Evolutionary conservation across 2,797 vertebrate genomes (phyloP).

Genomic region (Anguilla anguilla): DNA sequence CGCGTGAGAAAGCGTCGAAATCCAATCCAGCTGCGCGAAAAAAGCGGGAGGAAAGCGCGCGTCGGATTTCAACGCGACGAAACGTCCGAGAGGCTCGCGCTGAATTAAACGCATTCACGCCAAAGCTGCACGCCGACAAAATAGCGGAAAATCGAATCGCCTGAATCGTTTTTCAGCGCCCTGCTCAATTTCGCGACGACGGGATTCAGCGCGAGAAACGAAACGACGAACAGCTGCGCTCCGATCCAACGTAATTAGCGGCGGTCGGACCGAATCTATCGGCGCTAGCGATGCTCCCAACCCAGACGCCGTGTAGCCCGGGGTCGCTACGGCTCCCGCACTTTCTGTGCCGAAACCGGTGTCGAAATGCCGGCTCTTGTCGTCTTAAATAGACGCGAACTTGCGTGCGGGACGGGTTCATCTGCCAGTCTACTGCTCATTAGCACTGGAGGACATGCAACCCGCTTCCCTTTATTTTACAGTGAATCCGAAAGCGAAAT

Average conservation of each 20-base stretch:
- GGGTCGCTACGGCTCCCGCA: neutral
- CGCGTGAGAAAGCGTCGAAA: neutral
- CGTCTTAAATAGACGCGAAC: neutral
- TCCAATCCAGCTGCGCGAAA: neutral
- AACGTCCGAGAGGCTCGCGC: neutral
- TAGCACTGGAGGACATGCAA: neutral
- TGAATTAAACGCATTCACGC: neutral
- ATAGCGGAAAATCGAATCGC: neutral
- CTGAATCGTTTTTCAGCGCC: neutral
- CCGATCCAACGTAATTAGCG: neutral
- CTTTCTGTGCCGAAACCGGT: neutral
- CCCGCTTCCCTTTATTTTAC: neutral
- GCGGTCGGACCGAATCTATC: neutral
- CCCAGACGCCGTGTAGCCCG: neutral
- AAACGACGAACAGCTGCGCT: neutral
- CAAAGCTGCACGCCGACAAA: neutral
- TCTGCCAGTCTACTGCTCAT: neutral
- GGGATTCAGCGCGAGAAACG: neutral
- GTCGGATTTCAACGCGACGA: neutral
- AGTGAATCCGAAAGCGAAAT: neutral
- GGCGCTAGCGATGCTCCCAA: neutral
- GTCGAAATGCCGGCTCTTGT: neutral
- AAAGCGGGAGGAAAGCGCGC: neutral
- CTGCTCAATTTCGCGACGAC: neutral
- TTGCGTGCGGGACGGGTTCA: neutral